phyloP scores from a whole-genome alignment of 2,113 vertebrate species.

The Arenaria interpres region DNA sequence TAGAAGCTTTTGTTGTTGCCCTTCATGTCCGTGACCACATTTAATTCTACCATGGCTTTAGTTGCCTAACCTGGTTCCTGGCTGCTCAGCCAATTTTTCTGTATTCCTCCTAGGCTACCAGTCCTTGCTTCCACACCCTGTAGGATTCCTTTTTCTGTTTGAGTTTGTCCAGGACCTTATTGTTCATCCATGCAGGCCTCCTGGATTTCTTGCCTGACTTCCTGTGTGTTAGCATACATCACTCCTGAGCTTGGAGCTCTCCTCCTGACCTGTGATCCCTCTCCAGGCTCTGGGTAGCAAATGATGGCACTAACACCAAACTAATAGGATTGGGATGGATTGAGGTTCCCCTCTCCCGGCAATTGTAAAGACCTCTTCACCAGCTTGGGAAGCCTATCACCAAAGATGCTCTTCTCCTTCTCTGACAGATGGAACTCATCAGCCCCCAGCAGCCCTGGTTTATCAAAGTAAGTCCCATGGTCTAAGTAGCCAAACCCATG shows the following conservation, averaged over 20 bases:
- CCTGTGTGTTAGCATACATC: background rate
- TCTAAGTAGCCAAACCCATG: background rate
- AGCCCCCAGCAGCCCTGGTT: background rate
- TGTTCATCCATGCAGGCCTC: background rate
- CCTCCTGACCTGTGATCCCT: background rate
- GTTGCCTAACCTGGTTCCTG: background rate
- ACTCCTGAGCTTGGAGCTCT: background rate
- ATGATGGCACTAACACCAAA: background rate
- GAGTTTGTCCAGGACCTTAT: background rate
- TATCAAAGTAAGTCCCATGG: background rate
- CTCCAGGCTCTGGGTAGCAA: background rate
- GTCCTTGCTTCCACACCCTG: background rate
- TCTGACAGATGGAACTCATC: background rate
- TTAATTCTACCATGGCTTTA: background rate
- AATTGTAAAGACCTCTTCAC: background rate
- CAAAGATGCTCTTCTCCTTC: background rate
- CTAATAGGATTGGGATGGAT: too few relatives aligned
- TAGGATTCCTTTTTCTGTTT: background rate
- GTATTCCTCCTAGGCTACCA: background rate
- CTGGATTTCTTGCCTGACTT: background rate
- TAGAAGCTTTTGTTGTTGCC: background rate
- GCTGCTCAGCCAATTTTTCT: background rate
- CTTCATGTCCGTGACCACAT: background rate
- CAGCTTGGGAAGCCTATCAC: background rate
- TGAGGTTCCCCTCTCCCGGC: background rate